A percentile compares a stretch with the other conserved stretches of the same genome.
Evolutionary conservation across 2,797 vertebrate species (phyloP).

Genomic region (Furcifer pardalis): DNA sequence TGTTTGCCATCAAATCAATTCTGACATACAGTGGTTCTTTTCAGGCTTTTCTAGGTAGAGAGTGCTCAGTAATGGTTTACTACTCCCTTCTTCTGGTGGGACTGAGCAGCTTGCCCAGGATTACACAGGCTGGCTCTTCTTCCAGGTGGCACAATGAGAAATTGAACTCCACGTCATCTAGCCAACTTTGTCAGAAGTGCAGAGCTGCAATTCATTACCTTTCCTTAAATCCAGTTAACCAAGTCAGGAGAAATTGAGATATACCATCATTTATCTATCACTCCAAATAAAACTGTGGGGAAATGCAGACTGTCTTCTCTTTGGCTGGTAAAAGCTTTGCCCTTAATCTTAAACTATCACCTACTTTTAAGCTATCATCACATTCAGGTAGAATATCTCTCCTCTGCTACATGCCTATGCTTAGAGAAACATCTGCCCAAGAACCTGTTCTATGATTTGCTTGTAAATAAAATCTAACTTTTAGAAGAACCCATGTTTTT

Average conservation of each 20-base stretch:
- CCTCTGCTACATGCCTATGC: background rate
- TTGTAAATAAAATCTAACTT: background rate
- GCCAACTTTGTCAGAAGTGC: too few relatives aligned
- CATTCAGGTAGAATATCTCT: background rate
- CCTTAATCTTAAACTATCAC: background rate
- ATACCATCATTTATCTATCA: background rate
- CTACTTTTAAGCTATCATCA: background rate
- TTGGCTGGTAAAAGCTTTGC: background rate
- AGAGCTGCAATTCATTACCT: background rate
- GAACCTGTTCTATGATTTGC: background rate
- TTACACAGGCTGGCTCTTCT: too few relatives aligned
- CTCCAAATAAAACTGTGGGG: background rate
- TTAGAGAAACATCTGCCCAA: background rate
- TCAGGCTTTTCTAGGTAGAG: too few relatives aligned
- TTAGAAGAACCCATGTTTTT: background rate
- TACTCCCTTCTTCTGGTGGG: too few relatives aligned
- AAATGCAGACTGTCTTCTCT: background rate
- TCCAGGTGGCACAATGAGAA: too few relatives aligned
- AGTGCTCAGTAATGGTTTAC: too few relatives aligned
- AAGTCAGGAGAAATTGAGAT: background rate
- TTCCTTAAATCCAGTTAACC: background rate
- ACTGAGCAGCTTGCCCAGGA: too few relatives aligned
- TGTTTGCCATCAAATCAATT: too few relatives aligned
- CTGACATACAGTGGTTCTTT: too few relatives aligned
- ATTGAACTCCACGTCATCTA: too few relatives aligned